A percentile compares a stretch with the other conserved stretches of the same genome.
Conservation (phyloP, 2,797 vertebrate species). For the Rhynchonycteris naso region DNA sequence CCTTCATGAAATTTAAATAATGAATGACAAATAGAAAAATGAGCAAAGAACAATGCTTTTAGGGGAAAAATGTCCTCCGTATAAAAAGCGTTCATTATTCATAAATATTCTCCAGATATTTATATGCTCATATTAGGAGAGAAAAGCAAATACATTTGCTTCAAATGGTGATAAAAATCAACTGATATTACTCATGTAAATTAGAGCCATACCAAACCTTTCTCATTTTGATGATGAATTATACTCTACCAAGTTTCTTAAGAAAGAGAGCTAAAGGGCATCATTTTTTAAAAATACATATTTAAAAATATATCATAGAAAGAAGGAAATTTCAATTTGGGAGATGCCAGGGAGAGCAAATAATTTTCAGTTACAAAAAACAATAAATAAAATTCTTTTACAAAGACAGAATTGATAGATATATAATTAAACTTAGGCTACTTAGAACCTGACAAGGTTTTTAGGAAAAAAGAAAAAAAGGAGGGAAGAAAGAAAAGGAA, state of each 20-base stretch:
- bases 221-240: constrained; percentile 58
- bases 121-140: neutral
- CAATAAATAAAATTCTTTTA: constrained; percentile 52
- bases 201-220: neutral
- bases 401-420: neutral
- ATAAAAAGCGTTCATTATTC: constrained; percentile 14
- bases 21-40: constrained; percentile 66
- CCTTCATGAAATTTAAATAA: constrained; percentile 78
- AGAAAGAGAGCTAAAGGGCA: constrained; percentile 32
- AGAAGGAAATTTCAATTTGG: constrained; percentile 42
- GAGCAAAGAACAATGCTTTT: constrained; percentile 13
- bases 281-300: neutral
- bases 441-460: neutral
- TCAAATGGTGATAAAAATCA: constrained; percentile 48
- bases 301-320: constrained; percentile 54
- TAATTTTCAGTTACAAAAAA: constrained; percentile 54
- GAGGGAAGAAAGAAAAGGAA: no score
- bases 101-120: constrained; percentile 23
- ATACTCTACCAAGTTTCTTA: neutral
- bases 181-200: constrained; percentile 53
- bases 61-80: neutral
- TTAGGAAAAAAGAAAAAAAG: constrained; percentile 3
- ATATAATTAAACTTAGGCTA: constrained; percentile 16
- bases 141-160: constrained; percentile 57
- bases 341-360: neutral